These are phyloP conservation scores for Ctenicera cuprea DNA, from an alignment of 2,888 invertebrate genomes.

Conservation along the genomic window DNA sequence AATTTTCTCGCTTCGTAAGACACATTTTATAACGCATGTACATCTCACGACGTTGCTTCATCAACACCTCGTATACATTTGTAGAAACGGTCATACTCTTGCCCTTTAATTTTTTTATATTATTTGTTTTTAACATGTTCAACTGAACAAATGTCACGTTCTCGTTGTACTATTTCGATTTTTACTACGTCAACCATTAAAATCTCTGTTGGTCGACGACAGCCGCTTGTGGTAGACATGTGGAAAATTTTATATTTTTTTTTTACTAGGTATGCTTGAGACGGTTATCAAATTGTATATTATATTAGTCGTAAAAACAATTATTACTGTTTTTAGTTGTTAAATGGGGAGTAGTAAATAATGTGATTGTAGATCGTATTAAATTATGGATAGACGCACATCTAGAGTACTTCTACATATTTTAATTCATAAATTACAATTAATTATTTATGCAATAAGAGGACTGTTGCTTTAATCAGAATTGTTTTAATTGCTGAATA, in stretches of 20 bases:
- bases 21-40: not conserved
- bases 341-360: no score
- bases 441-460: no score
- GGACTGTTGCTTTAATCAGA: no score
- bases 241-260: slow-evolving; percentile 7
- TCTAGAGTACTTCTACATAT: no score
- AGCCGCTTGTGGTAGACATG: not conserved
- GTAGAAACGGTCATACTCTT: not conserved
- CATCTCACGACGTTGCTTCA: not conserved
- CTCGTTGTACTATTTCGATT: slow-evolving; percentile 11
- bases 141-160: slow-evolving; percentile 38
- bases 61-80: slow-evolving; percentile 7
- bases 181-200: slow-evolving; percentile 13
- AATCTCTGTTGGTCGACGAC: not conserved
- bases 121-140: slow-evolving; percentile 29
- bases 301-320: no score
- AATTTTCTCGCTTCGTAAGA: not conserved
- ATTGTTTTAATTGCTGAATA: no score
- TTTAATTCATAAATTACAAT: no score
- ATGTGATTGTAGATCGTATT: no score
- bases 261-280: no score
- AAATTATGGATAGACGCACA: no score
- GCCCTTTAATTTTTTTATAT: slow-evolving; percentile 17
- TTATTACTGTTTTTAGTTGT: no score
- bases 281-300: no score